Evolutionary conservation across 2,888 invertebrate genomes (phyloP).

Genomic region (Cheilosia vulpina): DNA sequence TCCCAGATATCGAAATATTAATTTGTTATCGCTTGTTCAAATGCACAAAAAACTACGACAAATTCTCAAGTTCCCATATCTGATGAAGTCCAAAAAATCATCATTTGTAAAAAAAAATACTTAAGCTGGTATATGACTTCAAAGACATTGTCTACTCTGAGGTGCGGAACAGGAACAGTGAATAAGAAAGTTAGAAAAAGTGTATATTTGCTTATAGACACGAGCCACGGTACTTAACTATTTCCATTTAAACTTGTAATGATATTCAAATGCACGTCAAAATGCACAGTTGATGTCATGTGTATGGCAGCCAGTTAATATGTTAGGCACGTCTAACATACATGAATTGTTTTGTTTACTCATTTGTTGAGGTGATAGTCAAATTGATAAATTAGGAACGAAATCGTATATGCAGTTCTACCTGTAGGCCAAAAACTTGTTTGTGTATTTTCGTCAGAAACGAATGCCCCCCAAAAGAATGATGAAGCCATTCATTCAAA

Average conservation of each 20-base stretch:
- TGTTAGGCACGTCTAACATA: conserved; percentile 39
- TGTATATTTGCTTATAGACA: not conserved
- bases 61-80: no score
- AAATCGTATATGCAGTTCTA: not conserved
- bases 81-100: no score
- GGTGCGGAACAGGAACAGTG: no score
- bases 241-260: not conserved
- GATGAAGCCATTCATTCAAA: conserved; percentile 32
- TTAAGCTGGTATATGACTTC: no score
- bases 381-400: no score
- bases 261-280: conserved; percentile 11
- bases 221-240: conserved; percentile 5
- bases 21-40: no score
- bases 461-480: not conserved
- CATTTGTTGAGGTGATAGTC: conserved; percentile 16
- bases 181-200: no score
- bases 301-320: conserved; percentile 21
- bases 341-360: conserved; percentile 42
- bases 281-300: conserved; percentile 27
- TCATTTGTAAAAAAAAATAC: no score
- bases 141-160: no score
- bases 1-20: no score
- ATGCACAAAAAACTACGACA: no score
- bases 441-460: not conserved
- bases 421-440: not conserved